Base-by-base conservation (phyloP, 1,140 invertebrate species). In the Diabrotica undecimpunctata region DNA sequence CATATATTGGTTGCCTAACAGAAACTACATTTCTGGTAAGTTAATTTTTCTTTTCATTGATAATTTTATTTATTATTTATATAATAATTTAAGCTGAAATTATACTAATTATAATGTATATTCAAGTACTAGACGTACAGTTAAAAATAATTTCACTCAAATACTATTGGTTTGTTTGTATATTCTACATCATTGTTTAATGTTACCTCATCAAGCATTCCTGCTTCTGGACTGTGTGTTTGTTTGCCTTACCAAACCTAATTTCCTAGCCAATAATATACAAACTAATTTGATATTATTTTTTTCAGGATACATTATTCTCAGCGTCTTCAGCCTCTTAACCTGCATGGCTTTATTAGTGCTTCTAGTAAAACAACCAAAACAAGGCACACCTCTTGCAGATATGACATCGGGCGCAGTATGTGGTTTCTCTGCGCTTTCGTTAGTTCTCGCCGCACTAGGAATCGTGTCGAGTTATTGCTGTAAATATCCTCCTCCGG, bases 361-460 rank as follows among this genome's bases (percentile, higher is more conserved):
- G 0, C 79, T 92, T 0, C 81, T 91, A 0, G 82, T 85, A 7
- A 78, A 87, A 63, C 82, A 87, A 36, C 88, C 88, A 0, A 82
- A 81, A 64, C 80, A 86, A 0, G 88, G 88, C 0, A 86, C 85
- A 0, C 85, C 89, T 0, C 71, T 91, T 5, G 87, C 89, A 65
- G 90, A 92, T 71, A 83, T 91, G 6, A 89, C 88, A 2, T 89
- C 88, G 0, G 90, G 90, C 2, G 88, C 89, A 0, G 84, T 92
- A 0, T 88, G 90, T 70, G 89, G 87, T 3, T 83, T 92, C 38
- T 90, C 89, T 6, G 81, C 87, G 2, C 76, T 93, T 10, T 88
- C 87, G 5, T 81, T 90, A 37, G 75, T 83, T 13, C 78, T 92
- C 2, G 89, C 90, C 6, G 74, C 85, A 0, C 62, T 87, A 0